Evolutionary conservation across 2,113 vertebrate species (phyloP), one percentile per base, ranked within the genome.

Genomic region (Chinchilla lanigera): DNA sequence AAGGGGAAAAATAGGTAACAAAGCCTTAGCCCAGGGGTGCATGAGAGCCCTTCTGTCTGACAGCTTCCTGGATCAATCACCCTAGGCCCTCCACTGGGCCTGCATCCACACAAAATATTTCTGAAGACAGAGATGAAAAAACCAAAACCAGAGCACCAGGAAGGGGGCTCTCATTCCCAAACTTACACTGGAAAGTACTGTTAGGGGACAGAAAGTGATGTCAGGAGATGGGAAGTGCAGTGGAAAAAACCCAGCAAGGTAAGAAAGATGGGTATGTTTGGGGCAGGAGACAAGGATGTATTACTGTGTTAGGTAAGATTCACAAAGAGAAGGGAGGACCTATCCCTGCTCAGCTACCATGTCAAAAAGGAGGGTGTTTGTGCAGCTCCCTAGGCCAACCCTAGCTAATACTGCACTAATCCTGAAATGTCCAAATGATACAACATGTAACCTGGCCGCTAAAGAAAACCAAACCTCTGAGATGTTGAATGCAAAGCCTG

Each of bases 281-380:
- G 1, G 24, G 8, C 3, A 0, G 5, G 38, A 12, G 19, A 12
- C 0, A 24, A 35, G 28, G 9, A 12, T 6, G 0, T 0, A n/a
- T 56, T 4, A 26, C 85, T 60, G 67, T 16, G 10, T 65, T 28
- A 26, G 75, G 50, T 30, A 28, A 67, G 50, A 26, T 20, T n/a
- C 17, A 7, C 0, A 1, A 69, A 63, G 44, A 71, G 11, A 20
- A 61, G 33, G 1, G 63, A 12, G 63, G 20, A 17, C 11, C 3
- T 9, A 16, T 11, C 47, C 19, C 4, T 33, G 47, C 44, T 80
- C 1, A 7, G 52, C 86, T 58, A 3, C 28, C 16, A 38, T 3
- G 12, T 63, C 86, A 63, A 28, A 56, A 2, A 38, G 33, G 44
- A 7, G 20, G 69, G 4, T 28, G 11, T 30, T 0, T 41, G 16